Conservation (phyloP, 2,888 invertebrate genomes). For the Nasonia oneida region DNA sequence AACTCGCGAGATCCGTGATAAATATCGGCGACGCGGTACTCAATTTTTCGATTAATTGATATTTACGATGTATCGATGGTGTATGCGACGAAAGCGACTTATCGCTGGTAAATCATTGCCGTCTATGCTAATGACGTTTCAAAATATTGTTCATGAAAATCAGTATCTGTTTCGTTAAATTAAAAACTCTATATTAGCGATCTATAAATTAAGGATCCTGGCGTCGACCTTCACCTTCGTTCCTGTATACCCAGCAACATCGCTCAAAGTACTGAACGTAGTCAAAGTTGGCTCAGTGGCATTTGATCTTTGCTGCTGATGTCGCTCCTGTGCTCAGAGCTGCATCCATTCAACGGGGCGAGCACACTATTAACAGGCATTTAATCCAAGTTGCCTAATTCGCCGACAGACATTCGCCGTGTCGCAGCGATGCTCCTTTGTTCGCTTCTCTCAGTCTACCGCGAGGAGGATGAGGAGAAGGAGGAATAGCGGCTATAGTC, state of each 20-base stretch:
- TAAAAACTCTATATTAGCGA: not conserved
- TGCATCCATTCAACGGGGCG: not conserved
- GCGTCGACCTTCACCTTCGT: not conserved
- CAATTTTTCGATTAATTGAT: conserved; percentile 8
- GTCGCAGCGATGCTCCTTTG: not conserved
- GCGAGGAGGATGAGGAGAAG: not conserved
- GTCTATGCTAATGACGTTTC: not conserved
- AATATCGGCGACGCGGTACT: not conserved
- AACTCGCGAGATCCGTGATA: not conserved
- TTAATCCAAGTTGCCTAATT: conserved; percentile 2
- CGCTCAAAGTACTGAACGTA: not conserved
- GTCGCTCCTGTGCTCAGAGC: not conserved
- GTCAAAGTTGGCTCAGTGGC: not conserved
- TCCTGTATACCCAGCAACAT: not conserved
- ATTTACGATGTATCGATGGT: not conserved
- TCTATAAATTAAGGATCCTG: not conserved
- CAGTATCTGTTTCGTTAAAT: not conserved
- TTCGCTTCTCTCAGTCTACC: not conserved
- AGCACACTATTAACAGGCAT: not conserved
- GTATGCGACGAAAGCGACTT: not conserved
- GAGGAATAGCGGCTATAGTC: not conserved
- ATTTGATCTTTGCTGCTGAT: not conserved
- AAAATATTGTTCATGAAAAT: not conserved
- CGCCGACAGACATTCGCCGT: not conserved
- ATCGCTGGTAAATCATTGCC: not conserved